Evolutionary conservation across 2,113 vertebrate species (phyloP), one percentile per base, ranked within the genome.

Genomic region (Tenrec ecaudatus): DNA sequence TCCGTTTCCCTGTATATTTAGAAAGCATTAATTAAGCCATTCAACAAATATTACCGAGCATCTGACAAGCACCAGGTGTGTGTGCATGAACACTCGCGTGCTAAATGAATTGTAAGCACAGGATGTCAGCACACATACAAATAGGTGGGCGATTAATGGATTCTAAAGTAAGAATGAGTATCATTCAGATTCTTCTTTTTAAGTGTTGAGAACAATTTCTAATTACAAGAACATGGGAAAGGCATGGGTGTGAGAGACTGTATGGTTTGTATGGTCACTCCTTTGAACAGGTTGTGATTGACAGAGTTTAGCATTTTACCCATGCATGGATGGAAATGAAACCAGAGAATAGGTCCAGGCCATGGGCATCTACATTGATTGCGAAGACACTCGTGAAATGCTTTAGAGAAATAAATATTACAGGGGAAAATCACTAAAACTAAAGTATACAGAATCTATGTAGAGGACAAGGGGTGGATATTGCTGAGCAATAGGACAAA

Each of bases 1-100:
- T 82, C 36, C 82, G 47, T 82, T 85, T 92, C 33, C 27, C 20
- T 57, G 19, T 86, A 14, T 88, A 85, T 78, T 66, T 38, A 93
- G 53, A 25, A 79, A 71, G 40, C 10, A 84, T 78, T 85, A 68
- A 75, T 82, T 88, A 85, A 77, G 1, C 76, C 33, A 77, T 47
- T 77, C 11, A 60, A 83, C 9, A 66, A 80, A 31, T 79, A 86
- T 68, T 29, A 85, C 1, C 82, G 12, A 71, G 29, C 9, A 64
- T 62, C 75, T 82, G 69, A 76, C 60, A 43, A 53, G 53, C 7
- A 83, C 1, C 2, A 62, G 81, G 16, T 60, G 38, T 73, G 11
- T 31, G 57, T 73, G 40, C n/a, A 16, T 7, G 15, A 10, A 29
- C 20, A 12, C 57, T 14, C 12, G 4, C 6, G 31, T 71, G 69